A percentile compares a stretch with the other conserved stretches of the same genome.
Conservation (phyloP, 2,113 vertebrate species). For the Rhynchomys soricoides region DNA sequence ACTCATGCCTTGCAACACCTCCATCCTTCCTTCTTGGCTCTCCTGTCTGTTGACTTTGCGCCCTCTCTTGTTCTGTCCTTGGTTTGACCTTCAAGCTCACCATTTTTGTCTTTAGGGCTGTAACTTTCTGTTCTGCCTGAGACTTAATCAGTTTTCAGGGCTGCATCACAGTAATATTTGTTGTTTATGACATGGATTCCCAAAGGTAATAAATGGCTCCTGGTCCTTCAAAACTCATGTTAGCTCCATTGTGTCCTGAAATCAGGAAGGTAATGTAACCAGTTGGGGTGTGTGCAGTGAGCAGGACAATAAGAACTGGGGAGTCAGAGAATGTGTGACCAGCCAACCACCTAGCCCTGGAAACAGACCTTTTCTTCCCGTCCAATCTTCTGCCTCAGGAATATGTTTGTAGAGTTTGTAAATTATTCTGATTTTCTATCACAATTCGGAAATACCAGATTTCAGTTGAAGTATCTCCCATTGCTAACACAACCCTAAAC, state of each 20-base stretch:
- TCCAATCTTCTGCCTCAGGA: background rate
- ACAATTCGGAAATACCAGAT: constrained; percentile 11
- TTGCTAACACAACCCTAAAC: background rate
- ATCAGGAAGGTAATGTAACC: background rate
- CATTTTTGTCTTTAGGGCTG: constrained; percentile 57
- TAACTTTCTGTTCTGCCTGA: constrained; percentile 15
- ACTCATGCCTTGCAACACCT: constrained; percentile 46
- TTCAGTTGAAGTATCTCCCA: constrained; percentile 20
- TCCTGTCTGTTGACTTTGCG: constrained; percentile 51
- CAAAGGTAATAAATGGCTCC: background rate
- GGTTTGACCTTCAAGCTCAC: constrained; percentile 42
- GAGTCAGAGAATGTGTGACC: background rate
- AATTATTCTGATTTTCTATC: background rate
- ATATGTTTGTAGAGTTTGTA: background rate
- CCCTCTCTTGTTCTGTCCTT: constrained; percentile 46
- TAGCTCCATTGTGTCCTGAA: background rate
- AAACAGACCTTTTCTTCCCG: background rate
- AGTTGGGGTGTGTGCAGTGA: background rate
- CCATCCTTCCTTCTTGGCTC: background rate
- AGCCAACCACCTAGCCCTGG: background rate
- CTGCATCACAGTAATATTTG: background rate
- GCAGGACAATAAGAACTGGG: background rate
- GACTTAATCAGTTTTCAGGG: background rate
- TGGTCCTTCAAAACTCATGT: background rate
- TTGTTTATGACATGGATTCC: background rate